Conservation (phyloP, 1,140 invertebrate genomes). For the Drosophila miranda region DNA sequence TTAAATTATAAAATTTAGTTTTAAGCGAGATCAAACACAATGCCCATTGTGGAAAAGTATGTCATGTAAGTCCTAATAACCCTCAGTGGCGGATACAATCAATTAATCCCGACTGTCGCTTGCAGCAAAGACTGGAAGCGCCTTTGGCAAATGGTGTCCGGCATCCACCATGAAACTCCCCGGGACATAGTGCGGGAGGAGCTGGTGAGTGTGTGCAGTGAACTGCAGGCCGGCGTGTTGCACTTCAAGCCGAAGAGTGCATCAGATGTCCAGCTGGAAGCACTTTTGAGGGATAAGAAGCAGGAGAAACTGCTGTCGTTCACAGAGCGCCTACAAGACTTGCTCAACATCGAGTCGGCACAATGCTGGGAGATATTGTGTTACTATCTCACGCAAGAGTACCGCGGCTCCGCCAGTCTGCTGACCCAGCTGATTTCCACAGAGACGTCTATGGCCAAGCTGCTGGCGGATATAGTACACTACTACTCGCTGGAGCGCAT, state of each 20-base stretch:
- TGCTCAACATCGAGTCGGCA: slow-evolving; percentile 83
- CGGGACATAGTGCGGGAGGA: slow-evolving; percentile 63
- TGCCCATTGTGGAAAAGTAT: slow-evolving; percentile 62
- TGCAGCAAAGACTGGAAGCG: slow-evolving; percentile 78
- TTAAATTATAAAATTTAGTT: slow-evolving; percentile 19
- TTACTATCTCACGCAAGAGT: slow-evolving; percentile 89
- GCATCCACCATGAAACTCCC: slow-evolving; percentile 77
- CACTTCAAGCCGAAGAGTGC: slow-evolving; percentile 70
- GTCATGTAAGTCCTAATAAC: slow-evolving; percentile 53
- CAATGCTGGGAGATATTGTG: slow-evolving; percentile 88
- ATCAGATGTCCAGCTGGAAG: slow-evolving; percentile 56
- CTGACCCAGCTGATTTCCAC: slow-evolving; percentile 85
- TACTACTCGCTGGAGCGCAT: slow-evolving; percentile 89
- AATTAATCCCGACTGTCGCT: neutral
- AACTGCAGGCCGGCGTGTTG: slow-evolving; percentile 70
- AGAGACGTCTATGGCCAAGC: slow-evolving; percentile 85
- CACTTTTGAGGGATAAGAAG: slow-evolving; percentile 80
- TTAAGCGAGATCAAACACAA: slow-evolving; percentile 30
- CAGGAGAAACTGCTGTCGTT: slow-evolving; percentile 84
- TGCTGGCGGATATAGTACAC: slow-evolving; percentile 87
- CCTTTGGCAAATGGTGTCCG: slow-evolving; percentile 81
- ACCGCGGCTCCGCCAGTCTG: slow-evolving; percentile 86
- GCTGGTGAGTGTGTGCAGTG: slow-evolving; percentile 63
- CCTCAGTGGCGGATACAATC: neutral
- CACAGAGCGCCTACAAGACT: slow-evolving; percentile 83